Base-by-base conservation (phyloP, 2,888 invertebrate genomes). In the Agrilus biguttatus region DNA sequence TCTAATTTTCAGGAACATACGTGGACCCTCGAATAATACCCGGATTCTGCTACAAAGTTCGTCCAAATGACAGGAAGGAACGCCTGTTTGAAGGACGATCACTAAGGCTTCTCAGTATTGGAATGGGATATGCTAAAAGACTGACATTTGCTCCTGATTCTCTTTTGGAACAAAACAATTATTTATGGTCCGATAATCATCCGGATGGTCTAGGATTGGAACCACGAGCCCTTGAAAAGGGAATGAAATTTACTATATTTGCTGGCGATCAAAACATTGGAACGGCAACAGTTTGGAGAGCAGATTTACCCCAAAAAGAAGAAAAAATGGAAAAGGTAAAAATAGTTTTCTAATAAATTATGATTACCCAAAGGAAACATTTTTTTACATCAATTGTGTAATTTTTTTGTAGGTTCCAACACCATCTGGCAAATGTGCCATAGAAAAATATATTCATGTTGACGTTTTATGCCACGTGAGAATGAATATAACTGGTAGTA, bases 121-220 rank as follows among this genome's bases (percentile, higher is more conserved):
- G 84, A 8, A 75, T 80, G 69, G 84, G 85, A 14, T 85, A 84
- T 55, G 83, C 82, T 23, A 83, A 83, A 58, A 71, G 83, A 39
- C 69, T 85, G 45, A 81, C 81, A 2, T 84, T 84, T 65, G 71
- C 76, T 52, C 77, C 82, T 0, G 76, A 79, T 49, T 71, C 72
- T 3, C 62, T 74, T 14, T 68, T 75, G 42, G 63, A 66, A 13
- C 75, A 77, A 3, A 71, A 78, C 50, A 80, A 81, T 62, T 81
- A 76, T 60, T 78, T 85, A 64, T 84, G 83, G 83, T 83, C 83
- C 19, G 84, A 85, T 63, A 82, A 78, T 35, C 77, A 79, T 52
- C 76, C 80, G 5, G 80, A 80, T 54, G 83, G 84, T 33, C 67
- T 78, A 45, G 83, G 81, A 40, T 69, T 80, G 58, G 80, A 80